Evolutionary conservation across 64 coral and sea anemone species (phyloP).

Genomic region (Montipora foliosa): DNA sequence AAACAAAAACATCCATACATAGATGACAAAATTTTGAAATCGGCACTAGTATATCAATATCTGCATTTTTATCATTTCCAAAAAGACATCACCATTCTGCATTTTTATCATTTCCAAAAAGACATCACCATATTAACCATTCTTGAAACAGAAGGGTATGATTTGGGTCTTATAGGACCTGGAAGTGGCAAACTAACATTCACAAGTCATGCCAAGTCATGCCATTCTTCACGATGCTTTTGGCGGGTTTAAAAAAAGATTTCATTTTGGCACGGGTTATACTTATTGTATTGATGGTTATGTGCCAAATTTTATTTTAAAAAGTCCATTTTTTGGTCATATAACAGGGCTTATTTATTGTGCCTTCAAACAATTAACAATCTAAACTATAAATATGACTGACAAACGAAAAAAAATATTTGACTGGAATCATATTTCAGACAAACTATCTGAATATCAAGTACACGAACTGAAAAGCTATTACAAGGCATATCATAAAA

Average conservation of each 20-base stretch:
- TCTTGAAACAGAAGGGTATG: no score
- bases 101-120: not conserved
- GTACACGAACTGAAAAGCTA: conserved; percentile 17
- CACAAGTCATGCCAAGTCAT: not conserved
- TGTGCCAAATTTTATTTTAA: no score
- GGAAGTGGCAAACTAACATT: not conserved
- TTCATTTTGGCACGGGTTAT: not conserved
- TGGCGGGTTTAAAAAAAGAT: not conserved
- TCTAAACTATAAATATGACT: no score
- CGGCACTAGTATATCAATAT: not conserved
- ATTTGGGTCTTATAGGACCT: not conserved
- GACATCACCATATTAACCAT: not conserved
- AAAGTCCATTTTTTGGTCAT: no score
- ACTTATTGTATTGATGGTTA: not conserved
- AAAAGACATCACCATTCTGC: not conserved
- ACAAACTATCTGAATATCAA: not conserved
- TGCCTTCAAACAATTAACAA: no score
- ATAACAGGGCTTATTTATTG: no score
- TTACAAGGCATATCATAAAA: not conserved
- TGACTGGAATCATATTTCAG: conserved; percentile 17
- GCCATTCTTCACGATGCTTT: conserved; percentile 7
- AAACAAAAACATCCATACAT: no score
- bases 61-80: not conserved
- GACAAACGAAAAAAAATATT: not conserved
- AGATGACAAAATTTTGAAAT: no score